Base-by-base conservation (phyloP, 2,113 vertebrate species). In the Tyto alba region DNA sequence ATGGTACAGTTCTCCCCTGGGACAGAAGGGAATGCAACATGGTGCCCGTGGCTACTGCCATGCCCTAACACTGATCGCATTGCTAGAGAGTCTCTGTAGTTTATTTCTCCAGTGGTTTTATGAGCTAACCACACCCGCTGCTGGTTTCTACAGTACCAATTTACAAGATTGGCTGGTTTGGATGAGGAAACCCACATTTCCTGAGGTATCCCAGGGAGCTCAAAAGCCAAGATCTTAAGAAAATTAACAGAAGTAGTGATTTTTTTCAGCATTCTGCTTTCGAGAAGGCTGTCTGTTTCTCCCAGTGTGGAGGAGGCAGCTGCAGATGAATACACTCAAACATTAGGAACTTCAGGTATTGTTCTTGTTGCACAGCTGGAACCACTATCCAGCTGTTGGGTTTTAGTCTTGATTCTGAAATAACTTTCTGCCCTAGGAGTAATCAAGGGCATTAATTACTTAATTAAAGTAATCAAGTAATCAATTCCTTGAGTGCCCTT, bases 81-180 rank as follows among this genome's bases (percentile, higher is more conserved):
- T 81, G 86, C 92, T 95, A 66, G 80, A 95, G 76, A 92, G 84
- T 45, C 45, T 60, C 86, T 72, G 71, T 60, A n/a, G 73, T 90
- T 95, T 69, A 57, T 95, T 93, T 86, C 90, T 66, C 57, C 50
- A 7, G 96, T 66, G 95, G 94, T 95, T 97, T 95, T 59, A 29
- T 30, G 73, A 92, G 77, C 86, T 95, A 92, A 95, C 95, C 96
- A 96, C 95, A 95, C 86, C 81, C 9, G 18, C 89, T 69, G 50
- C 84, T 95, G 94, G 94, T 93, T 96, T 94, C 86, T 92, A 47
- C 90, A 95, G 66, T 89, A 85, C 94, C 66, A 96, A 96, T 97
- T 97, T 96, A 92, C 96, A 95, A 93, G 96, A 89, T 79, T 88
- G 86, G 69, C 89, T 95, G 96, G 96, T 95, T 96, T 96, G 95